Base-by-base conservation (phyloP, 2,888 invertebrate genomes). In the Xylota sylvarum region DNA sequence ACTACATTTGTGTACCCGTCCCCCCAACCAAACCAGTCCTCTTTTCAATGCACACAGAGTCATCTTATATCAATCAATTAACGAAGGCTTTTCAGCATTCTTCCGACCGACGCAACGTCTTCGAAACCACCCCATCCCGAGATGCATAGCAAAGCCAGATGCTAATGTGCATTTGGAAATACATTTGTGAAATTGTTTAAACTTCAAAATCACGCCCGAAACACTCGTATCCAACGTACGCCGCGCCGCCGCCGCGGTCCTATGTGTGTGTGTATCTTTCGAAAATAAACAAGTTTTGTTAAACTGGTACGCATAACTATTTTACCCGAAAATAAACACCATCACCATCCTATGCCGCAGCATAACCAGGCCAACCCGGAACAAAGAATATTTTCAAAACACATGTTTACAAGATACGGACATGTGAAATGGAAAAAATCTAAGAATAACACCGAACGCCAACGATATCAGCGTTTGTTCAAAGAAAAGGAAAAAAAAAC, bases 41-140 rank as follows among this genome's bases (percentile, higher is more conserved):
- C n/a, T n/a, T n/a, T 32, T 46, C 17, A 23, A 23, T n/a, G 5
- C 35, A 46, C 17, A 10, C 43, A 46, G 43, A 23, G 23, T 23
- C 23, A 3, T 43, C 43, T 43, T 55, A 77, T 77, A 81, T 86
- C 82, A 81, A 86, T 86, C 85, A 81, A 81, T 86, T 86, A 80
- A 74, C 84, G 27, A 48, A 86, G 60, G 65, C 82, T 72, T 70
- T 72, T 67, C 82, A 67, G 50, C 46, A 74, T 64, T 55, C 10
- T 65, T 58, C 60, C 2, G 30, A 6, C 23, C 7, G 50, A 48
- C 27, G 46, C 58, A 43, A 9, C 55, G 19, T 30, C 27, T 67
- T 60, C 40, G 19, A 40, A 60, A 23, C 23, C 10, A 19, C 4
- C 17, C 37, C 40, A n/a, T n/a, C n/a, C n/a, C n/a, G n/a, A 35